These are phyloP conservation scores for Agriopis aurantiaria DNA, from an alignment of 2,888 invertebrate genomes.

Conservation along the genomic window DNA sequence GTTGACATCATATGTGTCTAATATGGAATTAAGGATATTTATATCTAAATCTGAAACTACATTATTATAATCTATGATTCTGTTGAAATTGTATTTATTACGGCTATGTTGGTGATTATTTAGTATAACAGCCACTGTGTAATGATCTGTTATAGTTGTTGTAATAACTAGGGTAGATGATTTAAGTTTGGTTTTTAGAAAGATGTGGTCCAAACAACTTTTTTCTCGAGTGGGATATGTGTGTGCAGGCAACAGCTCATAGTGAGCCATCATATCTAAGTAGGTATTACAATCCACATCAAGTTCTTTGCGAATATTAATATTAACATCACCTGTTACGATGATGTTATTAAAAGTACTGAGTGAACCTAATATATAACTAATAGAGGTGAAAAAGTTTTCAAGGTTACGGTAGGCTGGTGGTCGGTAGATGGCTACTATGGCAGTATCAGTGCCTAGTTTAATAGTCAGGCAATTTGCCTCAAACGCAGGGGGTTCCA, in stretches of 20 bases:
- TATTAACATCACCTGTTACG: conserved; percentile 14
- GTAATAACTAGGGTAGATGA: neutral
- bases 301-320: neutral
- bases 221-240: neutral
- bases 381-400: neutral
- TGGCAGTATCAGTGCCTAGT: neutral
- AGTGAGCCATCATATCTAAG: neutral
- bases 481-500: neutral
- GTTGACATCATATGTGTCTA: conserved; percentile 15
- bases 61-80: neutral
- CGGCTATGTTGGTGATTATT: neutral
- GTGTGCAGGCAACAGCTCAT: conserved; percentile 14
- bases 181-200: conserved; percentile 3
- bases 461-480: conserved; percentile 8
- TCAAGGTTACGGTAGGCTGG: conserved; percentile 5
- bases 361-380: neutral
- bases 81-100: neutral
- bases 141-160: conserved; percentile 14
- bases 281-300: neutral
- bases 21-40: neutral
- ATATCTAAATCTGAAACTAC: neutral
- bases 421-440: conserved; percentile 9
- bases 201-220: conserved; percentile 18
- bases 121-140: neutral
- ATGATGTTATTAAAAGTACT: conserved; percentile 3